phyloP scores from a whole-genome alignment of 2,797 vertebrate genomes.

The Podargus strigoides region DNA sequence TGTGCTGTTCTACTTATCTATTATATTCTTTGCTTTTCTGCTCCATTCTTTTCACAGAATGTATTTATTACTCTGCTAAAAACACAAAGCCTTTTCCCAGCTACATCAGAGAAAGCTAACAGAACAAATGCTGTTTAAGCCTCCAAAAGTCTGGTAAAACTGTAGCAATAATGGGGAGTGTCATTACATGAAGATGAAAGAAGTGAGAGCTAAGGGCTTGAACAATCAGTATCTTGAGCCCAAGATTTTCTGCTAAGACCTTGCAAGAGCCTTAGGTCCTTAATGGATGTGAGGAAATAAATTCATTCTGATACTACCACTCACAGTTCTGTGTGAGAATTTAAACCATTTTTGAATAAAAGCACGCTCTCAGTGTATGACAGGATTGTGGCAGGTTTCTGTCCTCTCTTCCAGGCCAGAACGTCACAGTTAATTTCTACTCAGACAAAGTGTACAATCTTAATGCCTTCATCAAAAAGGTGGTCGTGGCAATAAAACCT shows the following conservation, averaged over 20 bases:
- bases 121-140: background rate
- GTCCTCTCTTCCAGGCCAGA: background rate
- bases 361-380: fast-evolving
- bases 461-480: background rate
- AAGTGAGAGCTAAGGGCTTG: background rate
- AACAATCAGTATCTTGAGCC: background rate
- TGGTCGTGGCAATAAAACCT: background rate
- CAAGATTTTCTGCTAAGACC: background rate
- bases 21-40: background rate
- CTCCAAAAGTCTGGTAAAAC: background rate
- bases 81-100: background rate
- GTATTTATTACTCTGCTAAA: constrained; percentile 12
- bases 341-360: background rate
- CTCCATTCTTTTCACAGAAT: background rate
- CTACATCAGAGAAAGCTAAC: background rate
- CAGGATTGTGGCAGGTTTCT: background rate
- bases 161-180: background rate
- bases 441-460: background rate
- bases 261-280: background rate
- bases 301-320: background rate
- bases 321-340: background rate
- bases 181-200: background rate
- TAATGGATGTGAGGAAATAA: background rate
- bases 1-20: background rate
- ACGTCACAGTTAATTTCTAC: background rate